Conservation (phyloP, 1,140 invertebrate genomes). For the Ceratosolen fusciceps region DNA sequence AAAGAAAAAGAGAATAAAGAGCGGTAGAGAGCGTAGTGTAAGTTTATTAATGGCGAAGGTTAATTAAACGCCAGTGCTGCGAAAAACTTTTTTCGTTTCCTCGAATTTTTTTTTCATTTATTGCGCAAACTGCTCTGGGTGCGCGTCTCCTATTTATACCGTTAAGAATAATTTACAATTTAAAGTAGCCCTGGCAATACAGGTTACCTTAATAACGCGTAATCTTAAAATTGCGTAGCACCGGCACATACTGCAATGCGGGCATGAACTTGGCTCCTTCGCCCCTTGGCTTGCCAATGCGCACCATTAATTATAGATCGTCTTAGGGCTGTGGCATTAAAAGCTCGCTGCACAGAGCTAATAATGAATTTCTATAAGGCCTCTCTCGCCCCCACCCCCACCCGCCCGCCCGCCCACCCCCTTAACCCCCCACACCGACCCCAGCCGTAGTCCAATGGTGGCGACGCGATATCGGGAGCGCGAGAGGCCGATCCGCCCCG, state of each 20-base stretch:
- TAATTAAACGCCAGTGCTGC: not conserved
- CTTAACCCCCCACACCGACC: too few relatives aligned
- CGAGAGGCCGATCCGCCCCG: too few relatives aligned
- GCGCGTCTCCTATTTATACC: not conserved
- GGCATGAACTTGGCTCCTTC: not conserved
- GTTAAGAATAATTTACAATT: not conserved
- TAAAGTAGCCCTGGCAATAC: not conserved
- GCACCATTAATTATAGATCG: not conserved
- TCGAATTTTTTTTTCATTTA: slow-evolving; percentile 16
- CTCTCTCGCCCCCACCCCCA: too few relatives aligned
- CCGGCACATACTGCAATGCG: not conserved
- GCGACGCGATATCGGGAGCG: too few relatives aligned
- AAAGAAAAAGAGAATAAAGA: not conserved
- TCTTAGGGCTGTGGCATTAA: too few relatives aligned
- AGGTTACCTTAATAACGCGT: not conserved
- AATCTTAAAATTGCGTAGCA: not conserved
- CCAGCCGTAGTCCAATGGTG: too few relatives aligned
- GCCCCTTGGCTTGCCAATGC: not conserved
- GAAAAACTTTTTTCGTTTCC: slow-evolving; percentile 1
- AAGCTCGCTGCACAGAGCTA: too few relatives aligned
- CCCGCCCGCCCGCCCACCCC: too few relatives aligned
- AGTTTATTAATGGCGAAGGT: not conserved
- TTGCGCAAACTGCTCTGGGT: not conserved
- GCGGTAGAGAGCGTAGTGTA: not conserved
- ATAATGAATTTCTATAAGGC: too few relatives aligned